Conservation (phyloP, 2,797 vertebrate species). For the Zalophus californianus region DNA sequence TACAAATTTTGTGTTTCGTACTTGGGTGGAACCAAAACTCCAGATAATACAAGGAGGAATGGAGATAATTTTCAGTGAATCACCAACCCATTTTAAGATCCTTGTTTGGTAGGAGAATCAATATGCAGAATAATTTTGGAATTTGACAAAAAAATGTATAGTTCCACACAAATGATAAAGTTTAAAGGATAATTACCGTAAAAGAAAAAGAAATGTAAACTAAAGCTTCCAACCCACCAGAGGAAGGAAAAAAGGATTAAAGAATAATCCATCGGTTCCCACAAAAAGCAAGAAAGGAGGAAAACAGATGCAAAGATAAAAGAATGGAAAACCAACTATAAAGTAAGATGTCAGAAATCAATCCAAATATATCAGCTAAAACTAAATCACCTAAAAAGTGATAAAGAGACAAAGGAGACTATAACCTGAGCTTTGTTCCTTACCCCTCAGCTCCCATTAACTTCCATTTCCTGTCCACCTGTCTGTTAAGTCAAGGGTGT, state of each 20-base stretch:
- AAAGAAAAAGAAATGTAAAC: neutral
- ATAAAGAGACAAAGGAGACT: neutral
- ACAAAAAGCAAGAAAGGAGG: neutral
- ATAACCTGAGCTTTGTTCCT: neutral
- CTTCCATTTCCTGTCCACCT: neutral
- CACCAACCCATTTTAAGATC: neutral
- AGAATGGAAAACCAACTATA: neutral
- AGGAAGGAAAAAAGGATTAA: neutral
- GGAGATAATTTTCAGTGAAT: neutral
- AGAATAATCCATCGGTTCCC: neutral
- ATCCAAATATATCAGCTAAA: neutral
- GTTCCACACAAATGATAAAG: neutral
- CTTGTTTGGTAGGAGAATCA: neutral
- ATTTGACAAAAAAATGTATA: neutral
- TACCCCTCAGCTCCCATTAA: neutral
- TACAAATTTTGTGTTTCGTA: neutral
- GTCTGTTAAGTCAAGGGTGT: neutral
- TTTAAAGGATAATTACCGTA: neutral
- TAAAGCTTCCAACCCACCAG: neutral
- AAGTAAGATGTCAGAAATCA: neutral
- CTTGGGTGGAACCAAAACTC: neutral
- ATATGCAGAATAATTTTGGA: neutral
- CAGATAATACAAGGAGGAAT: neutral
- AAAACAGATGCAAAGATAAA: neutral
- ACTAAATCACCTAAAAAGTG: neutral